Evolutionary conservation across 1,140 invertebrate species (phyloP).

Genomic region (Drosophila triauraria): DNA sequence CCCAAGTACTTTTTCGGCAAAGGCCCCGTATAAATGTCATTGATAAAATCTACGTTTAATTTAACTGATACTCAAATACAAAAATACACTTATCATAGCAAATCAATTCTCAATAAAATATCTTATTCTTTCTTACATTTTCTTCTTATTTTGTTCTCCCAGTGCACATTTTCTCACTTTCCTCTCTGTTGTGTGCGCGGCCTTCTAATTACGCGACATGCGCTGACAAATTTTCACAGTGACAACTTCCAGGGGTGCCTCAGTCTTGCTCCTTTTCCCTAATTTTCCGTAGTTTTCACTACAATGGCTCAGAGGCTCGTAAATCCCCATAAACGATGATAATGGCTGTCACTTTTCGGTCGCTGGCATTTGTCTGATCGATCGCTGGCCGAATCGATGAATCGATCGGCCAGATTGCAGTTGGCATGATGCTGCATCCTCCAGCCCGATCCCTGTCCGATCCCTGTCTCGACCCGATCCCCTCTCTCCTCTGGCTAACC

Average conservation of each 20-base stretch:
- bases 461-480: not conserved
- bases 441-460: not conserved
- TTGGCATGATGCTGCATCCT: slow-evolving; percentile 48
- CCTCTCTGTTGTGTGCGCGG: slow-evolving; percentile 12
- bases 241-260: slow-evolving; percentile 13
- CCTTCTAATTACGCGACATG: slow-evolving; percentile 71
- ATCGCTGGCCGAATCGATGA: slow-evolving; percentile 10
- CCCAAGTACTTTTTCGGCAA: no score
- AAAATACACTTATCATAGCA: not conserved
- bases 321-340: slow-evolving; percentile 77
- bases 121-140: not conserved
- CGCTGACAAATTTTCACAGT: slow-evolving; percentile 70
- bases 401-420: slow-evolving; percentile 42
- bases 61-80: no score
- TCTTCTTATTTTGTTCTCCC: no score
- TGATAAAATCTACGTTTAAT: no score
- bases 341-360: slow-evolving; percentile 73
- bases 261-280: slow-evolving; percentile 3
- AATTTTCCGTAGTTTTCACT: slow-evolving; percentile 12
- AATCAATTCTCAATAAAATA: not conserved
- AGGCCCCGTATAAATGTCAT: no score
- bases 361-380: slow-evolving; percentile 60
- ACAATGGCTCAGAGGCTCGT: slow-evolving; percentile 55
- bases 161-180: not conserved
- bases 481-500: slow-evolving; percentile 50